These are phyloP conservation scores for Microcaecilia unicolor DNA, from an alignment of 2,797 vertebrate species.

Conservation along the genomic window DNA sequence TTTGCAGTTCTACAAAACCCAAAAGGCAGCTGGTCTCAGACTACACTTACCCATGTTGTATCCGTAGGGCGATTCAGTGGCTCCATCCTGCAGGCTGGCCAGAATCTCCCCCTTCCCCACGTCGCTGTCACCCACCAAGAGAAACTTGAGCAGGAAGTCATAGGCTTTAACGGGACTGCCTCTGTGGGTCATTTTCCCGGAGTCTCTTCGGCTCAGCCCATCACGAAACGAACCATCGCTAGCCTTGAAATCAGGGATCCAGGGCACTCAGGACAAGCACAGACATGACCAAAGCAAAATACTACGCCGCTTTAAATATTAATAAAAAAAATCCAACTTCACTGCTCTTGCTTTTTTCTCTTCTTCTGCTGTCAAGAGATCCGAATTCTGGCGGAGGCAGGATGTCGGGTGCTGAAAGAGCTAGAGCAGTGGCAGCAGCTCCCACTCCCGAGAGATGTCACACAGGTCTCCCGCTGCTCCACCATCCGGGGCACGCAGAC, in stretches of 20 bases:
- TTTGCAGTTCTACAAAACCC: too few species aligned
- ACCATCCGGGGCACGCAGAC: too few species aligned
- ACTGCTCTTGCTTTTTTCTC: too few species aligned
- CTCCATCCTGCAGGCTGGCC: constrained; percentile 65
- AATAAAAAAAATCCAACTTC: too few species aligned
- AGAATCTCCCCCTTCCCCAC: constrained; percentile 70
- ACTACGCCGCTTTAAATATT: too few species aligned
- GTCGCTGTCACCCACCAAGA: constrained; percentile 68
- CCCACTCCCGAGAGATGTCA: too few species aligned
- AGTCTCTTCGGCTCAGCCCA: background rate
- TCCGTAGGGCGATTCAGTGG: constrained; percentile 62
- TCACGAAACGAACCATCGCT: background rate
- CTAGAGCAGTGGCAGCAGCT: too few species aligned
- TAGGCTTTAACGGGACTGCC: constrained; percentile 60
- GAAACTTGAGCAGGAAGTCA: constrained; percentile 68
- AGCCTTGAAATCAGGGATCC: background rate
- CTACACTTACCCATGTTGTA: constrained; percentile 60
- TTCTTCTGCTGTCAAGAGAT: too few species aligned
- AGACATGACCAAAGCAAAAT: constrained; percentile 3
- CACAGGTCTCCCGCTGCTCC: too few species aligned
- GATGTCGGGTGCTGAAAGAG: too few species aligned
- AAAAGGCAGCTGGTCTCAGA: too few species aligned
- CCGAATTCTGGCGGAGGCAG: too few species aligned
- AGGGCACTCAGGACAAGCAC: background rate
- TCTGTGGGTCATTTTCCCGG: constrained; percentile 56